Base-by-base conservation (phyloP, 2,888 invertebrate species). In the Ametastegia equiseti region DNA sequence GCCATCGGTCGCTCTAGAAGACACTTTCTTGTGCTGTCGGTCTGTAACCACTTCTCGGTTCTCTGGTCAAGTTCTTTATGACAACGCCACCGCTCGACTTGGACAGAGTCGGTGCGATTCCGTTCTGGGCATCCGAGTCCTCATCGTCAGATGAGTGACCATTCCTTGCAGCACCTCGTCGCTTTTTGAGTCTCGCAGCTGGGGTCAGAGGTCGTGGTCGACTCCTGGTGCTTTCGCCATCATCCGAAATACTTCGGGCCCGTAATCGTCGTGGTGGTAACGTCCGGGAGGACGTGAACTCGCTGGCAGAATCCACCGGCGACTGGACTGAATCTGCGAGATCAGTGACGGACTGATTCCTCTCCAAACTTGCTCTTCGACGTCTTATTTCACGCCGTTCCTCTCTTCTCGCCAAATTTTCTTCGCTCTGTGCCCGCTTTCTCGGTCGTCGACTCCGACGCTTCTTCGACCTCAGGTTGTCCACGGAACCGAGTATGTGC, bases 71-170 rank as follows among this genome's bases (percentile, higher is more conserved):
- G 77, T 88, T 88, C 19, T 84, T 87, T 73, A 90, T 88, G 7
- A 86, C 82, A 36, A 86, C 84, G 54, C 80, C 60, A 15, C 39
- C 39, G n/a, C 27, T 33, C n/a, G 77, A 63, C 77, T 57, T 69
- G 23, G 47, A 27, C n/a, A 78, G 13, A 47, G 5, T 81, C 30
- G 39, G 81, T 13, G 15, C 39, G 65, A 30, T 80, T 42, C 39
- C 83, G 71, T 69, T 80, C 3, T 84, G 83, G 1, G 85, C 42
- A 27, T 91, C 90, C 3, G 92, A 92, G 84, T 92, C 92, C 82
- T 92, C 92, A 91, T 94, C 91, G 88, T 92, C 87, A 87, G 92
- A 87, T 88, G 91, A 89, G 85, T 92, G 88, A 85, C 91, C 83
- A 87, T 90, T 81, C 89, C 88, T 60, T 91, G 92, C 85, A 88